A percentile compares a stretch with the other conserved stretches of the same genome.
phyloP scores from a whole-genome alignment of 2,888 invertebrate genomes.

The Melanargia galathea region DNA sequence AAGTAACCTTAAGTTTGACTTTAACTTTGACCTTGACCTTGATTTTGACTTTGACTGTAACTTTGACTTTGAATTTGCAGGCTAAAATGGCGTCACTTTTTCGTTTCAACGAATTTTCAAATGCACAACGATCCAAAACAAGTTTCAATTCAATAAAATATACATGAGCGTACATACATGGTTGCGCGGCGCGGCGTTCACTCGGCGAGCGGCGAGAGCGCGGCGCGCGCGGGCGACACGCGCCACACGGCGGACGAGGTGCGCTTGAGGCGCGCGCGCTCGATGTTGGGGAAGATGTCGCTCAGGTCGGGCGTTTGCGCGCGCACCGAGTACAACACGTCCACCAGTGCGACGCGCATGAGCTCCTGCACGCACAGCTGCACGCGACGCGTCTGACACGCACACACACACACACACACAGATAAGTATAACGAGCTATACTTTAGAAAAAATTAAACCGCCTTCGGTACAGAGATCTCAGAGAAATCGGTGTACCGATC shows the following conservation, averaged over 20 bases:
- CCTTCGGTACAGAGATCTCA: too few relatives aligned
- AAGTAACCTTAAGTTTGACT: too few relatives aligned
- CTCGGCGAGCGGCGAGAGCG: constrained; percentile 80
- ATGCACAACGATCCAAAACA: too few relatives aligned
- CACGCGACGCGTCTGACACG: constrained; percentile 57
- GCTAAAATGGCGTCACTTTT: too few relatives aligned
- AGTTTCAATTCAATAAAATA: too few relatives aligned
- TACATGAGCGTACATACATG: neutral
- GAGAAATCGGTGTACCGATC: neutral
- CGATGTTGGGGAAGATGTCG: constrained; percentile 86
- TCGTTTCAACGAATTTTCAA: too few relatives aligned
- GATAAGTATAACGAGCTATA: too few relatives aligned
- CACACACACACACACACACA: too few relatives aligned
- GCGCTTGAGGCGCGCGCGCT: constrained; percentile 84
- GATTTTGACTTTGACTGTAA: too few relatives aligned
- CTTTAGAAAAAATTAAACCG: too few relatives aligned
- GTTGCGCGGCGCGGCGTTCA: constrained; percentile 30
- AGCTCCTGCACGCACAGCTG: constrained; percentile 73
- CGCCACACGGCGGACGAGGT: constrained; percentile 90
- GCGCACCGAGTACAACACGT: constrained; percentile 83
- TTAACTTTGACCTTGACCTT: too few relatives aligned
- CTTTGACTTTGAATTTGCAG: too few relatives aligned
- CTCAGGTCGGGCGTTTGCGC: constrained; percentile 85
- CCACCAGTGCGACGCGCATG: constrained; percentile 67
- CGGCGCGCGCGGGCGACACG: constrained; percentile 83